Percentiles rank a stretch among this genome's conserved stretches.
Evolutionary conservation across 2,113 vertebrate genomes (phyloP).

Genomic region (Eublepharis macularius): DNA sequence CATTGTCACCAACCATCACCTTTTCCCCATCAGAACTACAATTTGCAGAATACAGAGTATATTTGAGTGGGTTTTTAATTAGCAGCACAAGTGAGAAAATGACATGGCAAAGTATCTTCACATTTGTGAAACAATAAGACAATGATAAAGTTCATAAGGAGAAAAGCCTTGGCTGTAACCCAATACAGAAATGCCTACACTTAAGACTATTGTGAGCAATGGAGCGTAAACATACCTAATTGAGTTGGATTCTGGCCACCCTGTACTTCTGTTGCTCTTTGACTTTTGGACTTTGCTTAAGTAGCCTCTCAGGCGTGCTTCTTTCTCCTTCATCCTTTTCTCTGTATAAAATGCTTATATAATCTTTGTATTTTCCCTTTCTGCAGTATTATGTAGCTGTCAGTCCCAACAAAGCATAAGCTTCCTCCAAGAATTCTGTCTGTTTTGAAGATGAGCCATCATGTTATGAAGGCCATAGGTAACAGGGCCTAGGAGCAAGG

Average conservation of each 20-base stretch:
- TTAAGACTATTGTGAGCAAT: neutral
- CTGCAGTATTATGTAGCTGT: slow-evolving; percentile 7
- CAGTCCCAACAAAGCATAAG: slow-evolving; percentile 4
- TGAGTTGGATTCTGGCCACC: neutral
- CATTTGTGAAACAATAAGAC: neutral
- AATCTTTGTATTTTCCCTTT: slow-evolving; percentile 2
- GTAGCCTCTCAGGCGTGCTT: neutral
- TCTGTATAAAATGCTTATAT: neutral
- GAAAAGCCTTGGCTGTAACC: neutral
- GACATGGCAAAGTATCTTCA: slow-evolving; percentile 5
- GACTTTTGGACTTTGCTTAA: neutral
- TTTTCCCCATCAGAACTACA: slow-evolving; percentile 18
- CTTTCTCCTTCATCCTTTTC: neutral
- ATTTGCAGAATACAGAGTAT: neutral
- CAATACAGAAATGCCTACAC: neutral
- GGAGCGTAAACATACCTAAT: neutral
- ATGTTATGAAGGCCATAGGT: slow-evolving; percentile 9
- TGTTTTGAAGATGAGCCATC: neutral
- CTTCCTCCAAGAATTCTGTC: slow-evolving; percentile 16
- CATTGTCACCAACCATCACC: neutral
- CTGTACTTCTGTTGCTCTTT: neutral
- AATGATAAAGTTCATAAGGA: neutral
- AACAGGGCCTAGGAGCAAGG: neutral
- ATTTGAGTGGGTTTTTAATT: slow-evolving; percentile 5
- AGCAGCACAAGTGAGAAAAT: slow-evolving; percentile 10